Base-by-base conservation (phyloP, 1,140 invertebrate genomes). In the Sweltsa coloradensis region DNA sequence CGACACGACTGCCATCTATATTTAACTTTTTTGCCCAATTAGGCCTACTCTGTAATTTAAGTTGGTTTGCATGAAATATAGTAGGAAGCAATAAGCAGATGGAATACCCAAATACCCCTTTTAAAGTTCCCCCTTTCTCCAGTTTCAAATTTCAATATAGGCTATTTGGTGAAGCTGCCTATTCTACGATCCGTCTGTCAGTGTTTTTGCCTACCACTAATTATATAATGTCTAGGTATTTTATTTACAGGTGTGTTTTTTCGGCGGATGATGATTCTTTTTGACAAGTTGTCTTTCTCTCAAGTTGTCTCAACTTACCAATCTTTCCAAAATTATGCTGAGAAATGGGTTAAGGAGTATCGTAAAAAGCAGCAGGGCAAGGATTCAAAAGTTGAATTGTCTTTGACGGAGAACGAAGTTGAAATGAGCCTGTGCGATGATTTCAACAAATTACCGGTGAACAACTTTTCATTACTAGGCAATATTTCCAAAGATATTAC, bases 261-360 rank as follows among this genome's bases (percentile, higher is more conserved):
- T 45, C 72, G 89, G 51, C 70, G 86, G 56, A 81, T 89, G 58
- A 74, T 83, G 45, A 65, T 90, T 2, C 77, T 81, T 45, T 80
- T 90, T 62, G 83, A 90, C 55, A 87, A 83, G 60, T 64, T 91
- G 31, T 76, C 79, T 21, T 91, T 92, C 65, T 79, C 80, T 24
- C 83, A 88, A 69, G 74, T 88, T 21, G 76, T 80, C 42, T 66
- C 69, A 22, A 66, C 85, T 29, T 82, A 79, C 58, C 73, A 78
- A 53, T 73, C 76, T 51, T 79, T 82, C 50, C 72, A 73, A 55
- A 59, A 63, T 3, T 81, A 81, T 52, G 78, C 79, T 59, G 69
- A 76, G 52, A 68, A 65, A 57, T 70, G 69, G 43, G 39, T 50
- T 14, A 53, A 49, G 4, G 36, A 31, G 22, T n/a, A n/a, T n/a